A percentile compares a stretch with the other conserved stretches of the same genome.
These are phyloP conservation scores for Phaetusa simplex DNA, from an alignment of 2,113 vertebrate species.

Conservation along the genomic window DNA sequence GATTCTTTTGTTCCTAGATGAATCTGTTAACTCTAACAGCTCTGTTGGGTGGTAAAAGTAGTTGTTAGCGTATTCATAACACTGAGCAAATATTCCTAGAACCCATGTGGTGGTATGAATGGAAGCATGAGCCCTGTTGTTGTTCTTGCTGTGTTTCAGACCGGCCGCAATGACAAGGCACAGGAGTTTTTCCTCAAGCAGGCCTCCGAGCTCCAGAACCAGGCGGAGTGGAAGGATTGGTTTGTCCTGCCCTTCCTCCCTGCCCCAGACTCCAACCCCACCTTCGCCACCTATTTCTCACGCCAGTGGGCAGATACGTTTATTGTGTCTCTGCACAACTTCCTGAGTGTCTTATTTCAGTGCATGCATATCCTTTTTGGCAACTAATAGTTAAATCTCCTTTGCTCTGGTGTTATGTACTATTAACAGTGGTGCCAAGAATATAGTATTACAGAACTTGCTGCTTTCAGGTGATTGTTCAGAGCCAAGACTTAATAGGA, in stretches of 20 bases:
- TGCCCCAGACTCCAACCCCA: slow-evolving; percentile 86
- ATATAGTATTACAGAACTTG: neutral
- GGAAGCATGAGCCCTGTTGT: neutral
- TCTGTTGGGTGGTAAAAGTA: neutral
- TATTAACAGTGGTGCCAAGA: neutral
- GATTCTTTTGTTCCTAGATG: neutral
- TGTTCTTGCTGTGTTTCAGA: slow-evolving; percentile 72
- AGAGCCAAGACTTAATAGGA: neutral
- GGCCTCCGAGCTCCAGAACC: slow-evolving; percentile 89
- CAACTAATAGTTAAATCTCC: neutral
- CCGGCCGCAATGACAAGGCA: slow-evolving; percentile 85
- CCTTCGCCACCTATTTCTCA: slow-evolving; percentile 91
- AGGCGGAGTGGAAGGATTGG: slow-evolving; percentile 96
- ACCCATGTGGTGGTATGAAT: neutral
- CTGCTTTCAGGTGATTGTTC: neutral
- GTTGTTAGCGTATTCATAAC: neutral
- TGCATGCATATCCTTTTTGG: slow-evolving; percentile 96
- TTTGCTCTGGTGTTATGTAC: neutral
- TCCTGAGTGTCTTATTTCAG: slow-evolving; percentile 95
- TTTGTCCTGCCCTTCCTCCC: slow-evolving; percentile 91
- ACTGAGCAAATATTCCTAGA: neutral
- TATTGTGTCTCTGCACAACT: slow-evolving; percentile 96
- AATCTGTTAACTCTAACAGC: neutral
- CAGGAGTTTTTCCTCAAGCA: slow-evolving; percentile 97
- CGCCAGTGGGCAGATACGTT: slow-evolving; percentile 97